These are phyloP conservation scores for Andricus curvator DNA, from an alignment of 2,888 invertebrate genomes.

Conservation along the genomic window DNA sequence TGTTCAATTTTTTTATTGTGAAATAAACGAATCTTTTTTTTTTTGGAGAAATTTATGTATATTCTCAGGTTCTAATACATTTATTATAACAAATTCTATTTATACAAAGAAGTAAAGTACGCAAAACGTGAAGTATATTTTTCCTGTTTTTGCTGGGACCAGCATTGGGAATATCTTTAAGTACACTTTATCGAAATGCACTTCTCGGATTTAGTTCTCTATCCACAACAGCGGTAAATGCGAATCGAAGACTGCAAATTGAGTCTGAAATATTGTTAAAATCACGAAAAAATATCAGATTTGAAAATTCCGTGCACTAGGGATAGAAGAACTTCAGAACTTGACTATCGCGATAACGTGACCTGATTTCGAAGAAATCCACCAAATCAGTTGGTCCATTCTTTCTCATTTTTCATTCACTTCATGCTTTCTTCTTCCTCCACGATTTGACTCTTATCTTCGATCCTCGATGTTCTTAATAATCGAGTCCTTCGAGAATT, in stretches of 20 bases:
- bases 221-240: not conserved
- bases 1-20: not conserved
- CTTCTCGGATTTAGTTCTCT: not conserved
- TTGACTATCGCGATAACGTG: slow-evolving; percentile 13
- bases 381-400: slow-evolving; percentile 1
- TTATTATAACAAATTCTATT: slow-evolving; percentile 37
- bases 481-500: slow-evolving; percentile 21
- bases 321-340: not conserved
- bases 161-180: slow-evolving; percentile 21
- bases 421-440: not conserved
- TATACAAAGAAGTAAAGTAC: slow-evolving; percentile 32
- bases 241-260: not conserved
- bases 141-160: not conserved
- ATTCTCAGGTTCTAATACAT: slow-evolving; percentile 30
- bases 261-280: not conserved
- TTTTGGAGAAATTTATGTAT: slow-evolving; percentile 8
- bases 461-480: not conserved
- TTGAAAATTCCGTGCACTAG: not conserved
- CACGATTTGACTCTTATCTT: not conserved
- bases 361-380: not conserved
- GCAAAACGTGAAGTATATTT: slow-evolving; percentile 27
- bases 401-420: slow-evolving; percentile 3
- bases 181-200: slow-evolving; percentile 26
- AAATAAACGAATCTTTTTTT: slow-evolving; percentile 33
- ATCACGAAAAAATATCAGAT: not conserved